Percentiles rank a stretch among this genome's conserved stretches.
Conservation (phyloP, 1,140 invertebrate genomes). For the Leptinotarsa lineolata region DNA sequence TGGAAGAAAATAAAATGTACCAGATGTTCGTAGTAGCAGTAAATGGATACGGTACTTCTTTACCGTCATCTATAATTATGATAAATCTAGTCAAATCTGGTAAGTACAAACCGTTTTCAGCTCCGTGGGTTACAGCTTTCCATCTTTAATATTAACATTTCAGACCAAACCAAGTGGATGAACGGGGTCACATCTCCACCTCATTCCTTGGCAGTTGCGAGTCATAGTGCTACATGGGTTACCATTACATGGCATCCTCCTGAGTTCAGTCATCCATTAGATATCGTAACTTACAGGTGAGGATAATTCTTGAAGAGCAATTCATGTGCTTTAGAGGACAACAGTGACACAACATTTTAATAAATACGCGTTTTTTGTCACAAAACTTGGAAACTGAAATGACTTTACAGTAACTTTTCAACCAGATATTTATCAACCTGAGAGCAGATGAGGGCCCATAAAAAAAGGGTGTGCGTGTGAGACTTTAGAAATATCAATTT, state of each 20-base stretch:
- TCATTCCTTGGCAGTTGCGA: conserved; percentile 74
- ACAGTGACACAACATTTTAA: too few species aligned
- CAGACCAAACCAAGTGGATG: conserved; percentile 44
- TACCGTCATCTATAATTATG: conserved; percentile 77
- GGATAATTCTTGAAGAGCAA: background rate
- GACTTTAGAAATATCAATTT: too few species aligned
- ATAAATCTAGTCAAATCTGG: conserved; percentile 69
- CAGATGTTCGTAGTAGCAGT: conserved; percentile 76
- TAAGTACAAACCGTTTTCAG: conserved; percentile 41
- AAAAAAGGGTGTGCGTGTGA: too few species aligned
- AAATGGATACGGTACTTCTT: conserved; percentile 74
- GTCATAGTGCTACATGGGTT: conserved; percentile 76
- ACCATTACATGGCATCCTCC: conserved; percentile 81
- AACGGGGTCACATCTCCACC: conserved; percentile 75
- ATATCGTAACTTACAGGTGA: conserved; percentile 74
- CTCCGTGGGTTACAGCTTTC: background rate
- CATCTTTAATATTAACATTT: background rate
- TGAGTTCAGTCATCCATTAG: conserved; percentile 74
- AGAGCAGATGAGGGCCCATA: too few species aligned
- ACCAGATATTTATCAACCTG: too few species aligned
- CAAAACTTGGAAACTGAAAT: too few species aligned
- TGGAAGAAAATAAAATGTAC: conserved; percentile 70
- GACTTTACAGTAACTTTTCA: too few species aligned
- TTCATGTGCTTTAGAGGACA: too few species aligned
- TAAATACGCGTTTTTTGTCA: too few species aligned